Evolutionary conservation across 2,113 vertebrate species (phyloP).

Genomic region (Picathartes gymnocephalus): DNA sequence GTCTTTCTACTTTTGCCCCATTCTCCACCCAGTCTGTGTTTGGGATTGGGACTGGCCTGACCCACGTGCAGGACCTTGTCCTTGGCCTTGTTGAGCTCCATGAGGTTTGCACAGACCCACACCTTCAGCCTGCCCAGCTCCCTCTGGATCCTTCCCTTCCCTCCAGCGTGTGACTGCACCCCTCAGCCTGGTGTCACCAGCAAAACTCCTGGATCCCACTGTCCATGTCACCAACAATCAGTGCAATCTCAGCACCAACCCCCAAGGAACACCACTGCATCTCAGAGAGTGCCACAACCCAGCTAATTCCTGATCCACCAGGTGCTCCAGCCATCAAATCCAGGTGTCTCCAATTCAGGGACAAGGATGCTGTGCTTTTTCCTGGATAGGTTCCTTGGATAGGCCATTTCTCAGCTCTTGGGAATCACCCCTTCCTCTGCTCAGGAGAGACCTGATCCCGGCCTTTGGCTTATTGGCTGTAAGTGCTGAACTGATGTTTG

Average conservation of each 20-base stretch:
- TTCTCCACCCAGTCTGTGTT: neutral
- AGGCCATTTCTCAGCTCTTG: neutral
- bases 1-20: neutral
- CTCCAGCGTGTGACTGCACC: neutral
- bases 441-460: neutral
- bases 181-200: neutral
- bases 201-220: neutral
- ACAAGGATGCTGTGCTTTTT: neutral
- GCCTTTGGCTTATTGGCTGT: neutral
- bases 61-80: neutral
- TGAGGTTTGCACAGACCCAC: neutral
- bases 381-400: rapidly evolving
- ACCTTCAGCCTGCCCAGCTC: neutral
- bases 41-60: neutral
- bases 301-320: neutral
- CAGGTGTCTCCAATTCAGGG: neutral
- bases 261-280: neutral
- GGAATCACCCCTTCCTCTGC: neutral
- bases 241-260: neutral
- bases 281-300: neutral
- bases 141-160: neutral
- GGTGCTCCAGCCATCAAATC: neutral
- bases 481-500: neutral
- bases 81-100: neutral
- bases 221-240: neutral